Percentiles rank a stretch among this genome's conserved stretches.
Conservation (phyloP, 2,888 invertebrate genomes). For the Abrostola tripartita region DNA sequence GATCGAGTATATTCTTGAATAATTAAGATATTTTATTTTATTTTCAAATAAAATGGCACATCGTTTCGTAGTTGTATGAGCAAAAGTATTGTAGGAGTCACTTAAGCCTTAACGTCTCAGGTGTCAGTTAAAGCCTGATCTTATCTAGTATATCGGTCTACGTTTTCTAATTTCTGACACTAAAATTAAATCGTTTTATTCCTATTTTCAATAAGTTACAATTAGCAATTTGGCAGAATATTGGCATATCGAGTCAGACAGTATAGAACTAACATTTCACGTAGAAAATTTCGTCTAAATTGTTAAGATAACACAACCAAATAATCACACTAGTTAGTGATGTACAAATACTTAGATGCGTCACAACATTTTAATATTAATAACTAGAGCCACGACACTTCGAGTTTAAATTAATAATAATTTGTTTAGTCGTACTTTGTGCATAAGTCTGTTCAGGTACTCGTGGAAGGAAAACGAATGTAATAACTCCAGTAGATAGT, state of each 20-base stretch:
- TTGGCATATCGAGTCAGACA: constrained; percentile 73
- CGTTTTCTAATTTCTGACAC: constrained; percentile 57
- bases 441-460: constrained; percentile 76
- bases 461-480: constrained; percentile 74
- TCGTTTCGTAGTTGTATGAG: constrained; percentile 57
- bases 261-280: constrained; percentile 61
- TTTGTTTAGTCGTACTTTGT: constrained; percentile 58
- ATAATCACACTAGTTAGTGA: constrained; percentile 85
- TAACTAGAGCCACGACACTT: constrained; percentile 59
- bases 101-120: constrained; percentile 59
- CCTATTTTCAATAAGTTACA: constrained; percentile 61
- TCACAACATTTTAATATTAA: constrained; percentile 53
- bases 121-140: constrained; percentile 65
- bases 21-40: constrained; percentile 42
- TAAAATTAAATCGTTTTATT: constrained; percentile 63
- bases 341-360: constrained; percentile 63
- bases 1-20: constrained; percentile 36
- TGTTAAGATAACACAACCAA: constrained; percentile 85
- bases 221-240: constrained; percentile 70
- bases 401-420: constrained; percentile 53
- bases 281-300: constrained; percentile 74
- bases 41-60: constrained; percentile 64
- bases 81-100: constrained; percentile 32
- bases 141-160: constrained; percentile 72
- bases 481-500: constrained; percentile 46